Base-by-base conservation (phyloP, 2,113 vertebrate species). In the Alouatta palliata region DNA sequence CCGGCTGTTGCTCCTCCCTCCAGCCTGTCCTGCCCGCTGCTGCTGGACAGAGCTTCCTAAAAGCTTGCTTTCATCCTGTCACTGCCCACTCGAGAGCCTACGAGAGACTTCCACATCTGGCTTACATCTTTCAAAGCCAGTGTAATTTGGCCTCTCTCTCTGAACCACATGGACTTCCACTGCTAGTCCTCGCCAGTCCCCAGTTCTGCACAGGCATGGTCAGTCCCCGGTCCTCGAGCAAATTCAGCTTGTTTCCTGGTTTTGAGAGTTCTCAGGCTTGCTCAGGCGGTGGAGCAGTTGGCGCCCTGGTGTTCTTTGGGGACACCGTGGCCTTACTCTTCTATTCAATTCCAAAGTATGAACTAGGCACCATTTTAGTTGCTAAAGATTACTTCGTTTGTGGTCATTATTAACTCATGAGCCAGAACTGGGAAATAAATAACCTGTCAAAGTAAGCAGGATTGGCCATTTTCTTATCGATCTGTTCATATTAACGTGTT, bases 121-220 rank as follows among this genome's bases (percentile, higher is more conserved):
- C 82, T 35, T 52, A 19, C 4, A 2, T 40, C 32, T 75, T 75
- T 84, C 73, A 61, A 75, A 88, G 10, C 35, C 90, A 3, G 10
- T 7, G 66, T 54, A 21, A 70, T 54, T 30, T 56, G 71, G n/a
- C 85, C 21, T 43, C 10, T 13, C 6, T 75, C 17, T 80, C 47
- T 64, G 12, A 10, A 32, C 49, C 45, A 37, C 4, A 45, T 27
- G 66, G 49, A 25, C 11, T 73, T 32, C 17, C 12, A 7, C 6
- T 30, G 54, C 61, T 5, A 9, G 71, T 23, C 64, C 54, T 52
- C 4, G 0, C 43, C 43, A 30, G 75, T 3, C 13, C 10, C 21
- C 16, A 1, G 4, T 8, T 25, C 27, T 68, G 61, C 20, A 14
- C 0, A 1, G 56, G 45, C 1, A 40, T 30, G 9, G 19, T 82